Conservation (phyloP, 2,888 invertebrate species). For the Dysmachus trigonus region DNA sequence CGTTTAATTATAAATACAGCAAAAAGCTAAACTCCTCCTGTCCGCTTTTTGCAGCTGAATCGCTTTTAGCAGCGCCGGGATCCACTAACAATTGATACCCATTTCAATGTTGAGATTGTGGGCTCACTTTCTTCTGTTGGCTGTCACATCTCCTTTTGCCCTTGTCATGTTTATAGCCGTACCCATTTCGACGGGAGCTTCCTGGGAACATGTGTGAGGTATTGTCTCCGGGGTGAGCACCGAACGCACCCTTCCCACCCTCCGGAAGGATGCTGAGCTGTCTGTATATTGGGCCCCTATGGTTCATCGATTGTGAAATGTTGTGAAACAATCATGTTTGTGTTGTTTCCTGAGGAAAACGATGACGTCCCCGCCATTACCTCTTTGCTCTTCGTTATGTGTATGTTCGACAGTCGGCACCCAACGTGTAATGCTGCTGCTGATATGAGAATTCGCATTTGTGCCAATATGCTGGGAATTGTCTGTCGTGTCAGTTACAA, state of each 20-base stretch:
- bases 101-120: not conserved
- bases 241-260: not conserved
- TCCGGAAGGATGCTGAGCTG: not conserved
- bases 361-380: slow-evolving; percentile 12
- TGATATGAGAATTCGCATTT: slow-evolving; percentile 15
- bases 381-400: not conserved
- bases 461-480: slow-evolving; percentile 31
- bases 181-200: slow-evolving; percentile 19
- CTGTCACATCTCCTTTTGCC: not conserved
- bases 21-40: not conserved
- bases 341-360: slow-evolving; percentile 30
- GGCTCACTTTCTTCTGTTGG: not conserved
- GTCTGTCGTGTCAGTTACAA: slow-evolving; percentile 39
- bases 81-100: not conserved
- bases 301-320: slow-evolving; percentile 45
- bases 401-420: not conserved
- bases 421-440: not conserved
- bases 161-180: slow-evolving; percentile 29
- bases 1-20: not conserved
- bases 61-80: not conserved
- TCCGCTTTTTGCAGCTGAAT: not conserved
- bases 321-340: slow-evolving; percentile 41
- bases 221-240: slow-evolving; percentile 30
- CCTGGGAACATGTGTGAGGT: slow-evolving; percentile 36
- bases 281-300: slow-evolving; percentile 33